Percentiles rank a stretch among this genome's conserved stretches.
Evolutionary conservation across 2,797 vertebrate species (phyloP).

Genomic region (Pseudomugil tenellus): DNA sequence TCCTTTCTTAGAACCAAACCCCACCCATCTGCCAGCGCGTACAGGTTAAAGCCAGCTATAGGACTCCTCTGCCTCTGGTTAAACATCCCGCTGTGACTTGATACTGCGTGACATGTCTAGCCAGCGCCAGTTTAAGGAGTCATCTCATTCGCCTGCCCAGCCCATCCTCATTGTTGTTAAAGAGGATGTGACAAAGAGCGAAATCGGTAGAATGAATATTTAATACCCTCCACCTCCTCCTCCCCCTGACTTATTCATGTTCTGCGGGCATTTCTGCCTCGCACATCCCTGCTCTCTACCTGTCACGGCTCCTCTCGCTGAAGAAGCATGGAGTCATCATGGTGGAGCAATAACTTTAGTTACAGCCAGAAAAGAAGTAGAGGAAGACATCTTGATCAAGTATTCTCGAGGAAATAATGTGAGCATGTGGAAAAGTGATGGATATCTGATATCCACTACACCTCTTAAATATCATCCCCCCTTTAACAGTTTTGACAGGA

Average conservation of each 20-base stretch:
- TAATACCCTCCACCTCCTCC: conserved; percentile 60
- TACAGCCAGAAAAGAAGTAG: conserved; percentile 45
- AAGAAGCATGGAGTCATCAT: conserved; percentile 61
- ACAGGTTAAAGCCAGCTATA: conserved; percentile 59
- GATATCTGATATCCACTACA: conserved; percentile 83
- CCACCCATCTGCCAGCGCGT: conserved; percentile 31
- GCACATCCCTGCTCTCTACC: conserved; percentile 62
- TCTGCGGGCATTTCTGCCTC: conserved; percentile 60
- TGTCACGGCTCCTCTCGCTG: conserved; percentile 66
- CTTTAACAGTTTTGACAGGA: conserved; percentile 83
- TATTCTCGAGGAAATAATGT: conserved; percentile 60
- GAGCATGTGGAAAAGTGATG: conserved; percentile 75
- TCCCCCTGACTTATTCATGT: conserved; percentile 79
- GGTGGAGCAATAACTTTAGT: conserved; percentile 72
- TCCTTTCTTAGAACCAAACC: not conserved
- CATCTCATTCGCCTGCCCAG: conserved; percentile 42
- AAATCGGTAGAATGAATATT: conserved; percentile 82
- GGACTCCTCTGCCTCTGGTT: conserved; percentile 54
- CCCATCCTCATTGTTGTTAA: conserved; percentile 76
- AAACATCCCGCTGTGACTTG: conserved; percentile 59
- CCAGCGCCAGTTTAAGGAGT: conserved; percentile 64
- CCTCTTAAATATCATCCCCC: conserved; percentile 72
- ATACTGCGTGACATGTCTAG: conserved; percentile 63
- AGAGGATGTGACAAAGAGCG: conserved; percentile 81
- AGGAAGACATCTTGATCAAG: conserved; percentile 73